A percentile compares a stretch with the other conserved stretches of the same genome.
phyloP scores from a whole-genome alignment of 2,113 vertebrate genomes.

The Eclectus roratus region DNA sequence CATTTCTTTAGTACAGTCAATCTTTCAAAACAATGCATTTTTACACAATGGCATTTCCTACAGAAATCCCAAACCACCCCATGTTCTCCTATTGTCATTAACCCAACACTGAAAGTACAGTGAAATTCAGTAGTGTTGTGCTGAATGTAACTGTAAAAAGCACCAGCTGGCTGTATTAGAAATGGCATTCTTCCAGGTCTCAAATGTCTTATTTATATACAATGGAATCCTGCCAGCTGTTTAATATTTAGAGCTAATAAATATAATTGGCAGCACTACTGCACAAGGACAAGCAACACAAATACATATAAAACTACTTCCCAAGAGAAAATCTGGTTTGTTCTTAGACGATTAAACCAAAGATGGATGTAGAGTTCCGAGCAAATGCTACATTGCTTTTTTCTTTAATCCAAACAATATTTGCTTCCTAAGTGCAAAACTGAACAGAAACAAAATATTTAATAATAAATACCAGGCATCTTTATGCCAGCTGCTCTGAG shows the following conservation, averaged over 20 bases:
- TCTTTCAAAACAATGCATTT: conserved; percentile 45
- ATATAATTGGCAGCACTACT: conserved; percentile 78
- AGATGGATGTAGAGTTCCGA: neutral
- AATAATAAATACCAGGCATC: neutral
- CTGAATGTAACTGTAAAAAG: conserved; percentile 74
- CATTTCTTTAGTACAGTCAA: conserved; percentile 15
- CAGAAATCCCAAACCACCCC: conserved; percentile 38
- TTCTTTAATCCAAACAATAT: neutral
- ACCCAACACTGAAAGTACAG: conserved; percentile 40
- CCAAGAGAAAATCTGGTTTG: conserved; percentile 49
- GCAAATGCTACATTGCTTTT: neutral
- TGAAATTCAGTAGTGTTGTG: conserved; percentile 60
- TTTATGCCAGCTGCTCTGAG: neutral
- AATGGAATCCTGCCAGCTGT: conserved; percentile 81
- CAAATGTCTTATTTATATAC: conserved; percentile 83
- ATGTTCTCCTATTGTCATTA: conserved; percentile 65
- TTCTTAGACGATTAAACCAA: conserved; percentile 35
- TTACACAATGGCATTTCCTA: conserved; percentile 54
- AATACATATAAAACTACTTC: conserved; percentile 64
- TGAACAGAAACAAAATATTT: neutral
- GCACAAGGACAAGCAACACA: conserved; percentile 70
- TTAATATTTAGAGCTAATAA: conserved; percentile 87
- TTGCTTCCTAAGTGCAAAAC: neutral
- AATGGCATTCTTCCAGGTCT: conserved; percentile 78
- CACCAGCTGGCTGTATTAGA: conserved; percentile 77